Base-by-base conservation (phyloP, 1,140 invertebrate species). In the Scaptomyza graminum region DNA sequence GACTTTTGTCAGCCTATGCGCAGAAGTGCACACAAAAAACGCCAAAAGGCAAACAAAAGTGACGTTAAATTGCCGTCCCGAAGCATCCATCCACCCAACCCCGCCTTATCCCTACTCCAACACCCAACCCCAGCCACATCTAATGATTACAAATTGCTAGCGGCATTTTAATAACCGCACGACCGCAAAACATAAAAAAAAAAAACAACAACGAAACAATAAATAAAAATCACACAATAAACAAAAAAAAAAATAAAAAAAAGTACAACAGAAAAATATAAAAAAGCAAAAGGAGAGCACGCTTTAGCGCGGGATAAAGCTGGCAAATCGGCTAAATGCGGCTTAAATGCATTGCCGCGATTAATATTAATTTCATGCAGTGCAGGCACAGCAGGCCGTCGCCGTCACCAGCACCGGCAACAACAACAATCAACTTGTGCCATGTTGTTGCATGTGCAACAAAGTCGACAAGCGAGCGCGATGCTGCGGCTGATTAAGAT, bases 351-450 rank as follows among this genome's bases (percentile, higher is more conserved):
- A 87, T 87, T 82, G 78, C 79, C 56, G 79, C 83, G 82, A 87
- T 87, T 87, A 87, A 87, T 87, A 87, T 87, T 87, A 87, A 87
- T 87, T 79, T 76, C 83, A 87, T 78, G 82, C 82, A 66, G 81
- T 80, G 81, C 80, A 79, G 68, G 68, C 76, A 64, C 80, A 52
- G 80, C 76, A 84, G 76, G 80, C 81, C 57, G 72, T 76, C 78
- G 0, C 7, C 8, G 31, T 9, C 31, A 34, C 8, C 31, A 34
- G 31, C 31, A 34, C 0, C 71, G 18, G 18, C 18, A 22, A 22
- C 18, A 22, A 22, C 18, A 22, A 22, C 18, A 22, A 22, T 22
- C 18, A 77, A 71, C 47, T 66, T 67, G 73, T 62, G 73, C 73
- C 51, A 34, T 34, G 31, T 52, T 49, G 69, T 54, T 68, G 70